A percentile compares a stretch with the other conserved stretches of the same genome.
Conservation (phyloP, 1,140 invertebrate genomes). For the Cepaea nemoralis region DNA sequence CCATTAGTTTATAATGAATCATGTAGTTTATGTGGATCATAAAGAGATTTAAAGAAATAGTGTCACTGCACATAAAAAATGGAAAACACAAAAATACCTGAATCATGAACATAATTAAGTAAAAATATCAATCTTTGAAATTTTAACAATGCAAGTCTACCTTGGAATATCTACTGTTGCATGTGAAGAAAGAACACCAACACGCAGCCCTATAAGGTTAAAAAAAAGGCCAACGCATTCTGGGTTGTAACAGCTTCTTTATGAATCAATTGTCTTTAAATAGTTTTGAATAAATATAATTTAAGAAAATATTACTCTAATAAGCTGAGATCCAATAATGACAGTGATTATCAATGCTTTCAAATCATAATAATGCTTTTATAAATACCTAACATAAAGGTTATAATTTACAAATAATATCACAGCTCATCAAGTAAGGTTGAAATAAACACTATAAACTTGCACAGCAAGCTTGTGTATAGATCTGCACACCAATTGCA, state of each 20-base stretch:
- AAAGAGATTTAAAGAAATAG: neutral
- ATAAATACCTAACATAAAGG: no score
- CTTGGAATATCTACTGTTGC: neutral
- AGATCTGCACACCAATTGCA: no score
- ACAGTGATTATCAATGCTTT: neutral
- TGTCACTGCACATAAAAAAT: no score
- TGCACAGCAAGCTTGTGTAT: no score
- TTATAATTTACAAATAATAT: no score
- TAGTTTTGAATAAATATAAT: neutral
- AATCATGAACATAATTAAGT: neutral
- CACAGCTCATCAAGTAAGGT: no score
- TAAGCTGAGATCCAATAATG: slow-evolving; percentile 16
- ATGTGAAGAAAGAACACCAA: neutral
- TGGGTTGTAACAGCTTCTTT: slow-evolving; percentile 16
- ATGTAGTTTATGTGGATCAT: neutral
- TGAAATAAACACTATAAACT: no score
- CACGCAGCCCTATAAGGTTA: neutral
- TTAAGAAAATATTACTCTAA: neutral
- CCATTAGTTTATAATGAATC: slow-evolving; percentile 9
- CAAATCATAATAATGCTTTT: no score
- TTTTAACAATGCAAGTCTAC: neutral
- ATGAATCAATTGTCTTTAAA: slow-evolving; percentile 5
- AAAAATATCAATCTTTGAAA: neutral
- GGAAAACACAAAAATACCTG: neutral
- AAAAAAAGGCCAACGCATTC: slow-evolving; percentile 25